Evolutionary conservation across 2,888 invertebrate species (phyloP), one percentile per base, ranked within the genome.

Genomic region (Lithophane semibrunnea): DNA sequence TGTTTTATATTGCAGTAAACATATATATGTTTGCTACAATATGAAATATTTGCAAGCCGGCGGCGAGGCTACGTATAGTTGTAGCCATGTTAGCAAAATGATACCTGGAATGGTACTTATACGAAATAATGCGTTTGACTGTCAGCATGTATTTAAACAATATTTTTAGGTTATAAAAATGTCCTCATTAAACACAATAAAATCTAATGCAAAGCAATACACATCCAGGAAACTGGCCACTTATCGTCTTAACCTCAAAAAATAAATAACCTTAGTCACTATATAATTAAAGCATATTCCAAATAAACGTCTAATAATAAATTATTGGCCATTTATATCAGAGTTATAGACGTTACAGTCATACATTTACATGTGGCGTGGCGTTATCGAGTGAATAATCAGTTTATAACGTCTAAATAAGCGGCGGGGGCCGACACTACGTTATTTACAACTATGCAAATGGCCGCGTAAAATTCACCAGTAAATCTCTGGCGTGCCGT

Each of bases 321-420:
- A 86, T 86, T 81, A 85, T 84, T 69, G 60, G 68, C 70, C 77
- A 75, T 84, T 88, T 90, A 87, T 85, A 85, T 88, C 82, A 88
- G 86, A 90, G 90, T 90, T 90, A 88, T 90, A 90, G 89, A 88
- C 83, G 88, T 89, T 81, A 87, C 89, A 88, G 88, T 88, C 80
- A 88, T 91, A 91, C 92, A 93, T 94, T 94, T 94, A 93, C 92
- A 93, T 93, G 91, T 91, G 88, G 90, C 89, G 89, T 88, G 89
- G 90, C 90, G 92, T 93, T 95, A 95, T 94, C 94, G 91, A 91
- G 91, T 91, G 90, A 91, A 92, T 94, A 93, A 94, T 95, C 94
- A 93, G 93, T 93, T 93, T 93, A 94, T 92, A 94, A 93, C 93
- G 93, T 93, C 94, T 94, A 94, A 94, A 94, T 95, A 94, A 94